These are phyloP conservation scores for Penaeus vannamei DNA, from an alignment of 1,140 invertebrate species.

Conservation along the genomic window DNA sequence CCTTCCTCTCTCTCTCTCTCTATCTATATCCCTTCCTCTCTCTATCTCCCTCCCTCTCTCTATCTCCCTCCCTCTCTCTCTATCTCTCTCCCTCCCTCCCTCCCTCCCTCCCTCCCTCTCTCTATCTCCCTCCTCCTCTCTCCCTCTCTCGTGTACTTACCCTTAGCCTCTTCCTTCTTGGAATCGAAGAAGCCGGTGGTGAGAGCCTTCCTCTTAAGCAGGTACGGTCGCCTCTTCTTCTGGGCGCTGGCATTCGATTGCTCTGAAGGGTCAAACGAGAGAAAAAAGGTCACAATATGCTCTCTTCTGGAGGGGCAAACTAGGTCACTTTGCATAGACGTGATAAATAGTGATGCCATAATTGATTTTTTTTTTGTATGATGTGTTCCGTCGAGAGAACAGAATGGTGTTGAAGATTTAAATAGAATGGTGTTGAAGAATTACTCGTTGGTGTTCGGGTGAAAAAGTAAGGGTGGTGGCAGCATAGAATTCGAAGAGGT, in stretches of 20 bases:
- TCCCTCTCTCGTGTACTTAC: slow-evolving; percentile 75
- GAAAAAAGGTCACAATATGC: background rate
- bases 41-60: background rate
- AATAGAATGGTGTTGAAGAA: too few species aligned
- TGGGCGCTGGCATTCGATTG: slow-evolving; percentile 43
- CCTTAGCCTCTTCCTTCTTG: slow-evolving; percentile 79
- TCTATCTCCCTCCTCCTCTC: slow-evolving; percentile 76
- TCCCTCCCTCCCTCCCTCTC: background rate
- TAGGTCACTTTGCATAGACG: too few species aligned
- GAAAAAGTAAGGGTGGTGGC: too few species aligned
- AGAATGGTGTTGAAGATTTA: too few species aligned
- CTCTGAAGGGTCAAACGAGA: slow-evolving; percentile 36
- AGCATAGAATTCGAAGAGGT: too few species aligned
- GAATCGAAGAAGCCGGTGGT: slow-evolving; percentile 89
- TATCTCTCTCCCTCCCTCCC: background rate
- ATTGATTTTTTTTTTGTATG: too few species aligned
- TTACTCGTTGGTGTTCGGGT: too few species aligned
- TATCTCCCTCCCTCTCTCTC: background rate
- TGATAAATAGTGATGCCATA: too few species aligned
- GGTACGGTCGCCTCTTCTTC: slow-evolving; percentile 80
- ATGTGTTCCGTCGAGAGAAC: too few species aligned
- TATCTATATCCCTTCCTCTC: background rate
- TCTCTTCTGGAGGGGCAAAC: too few species aligned
- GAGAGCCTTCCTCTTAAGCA: slow-evolving; percentile 86
- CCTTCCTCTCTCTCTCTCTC: background rate